Conservation (phyloP, 2,888 invertebrate genomes). For the Fragum whitleyi region DNA sequence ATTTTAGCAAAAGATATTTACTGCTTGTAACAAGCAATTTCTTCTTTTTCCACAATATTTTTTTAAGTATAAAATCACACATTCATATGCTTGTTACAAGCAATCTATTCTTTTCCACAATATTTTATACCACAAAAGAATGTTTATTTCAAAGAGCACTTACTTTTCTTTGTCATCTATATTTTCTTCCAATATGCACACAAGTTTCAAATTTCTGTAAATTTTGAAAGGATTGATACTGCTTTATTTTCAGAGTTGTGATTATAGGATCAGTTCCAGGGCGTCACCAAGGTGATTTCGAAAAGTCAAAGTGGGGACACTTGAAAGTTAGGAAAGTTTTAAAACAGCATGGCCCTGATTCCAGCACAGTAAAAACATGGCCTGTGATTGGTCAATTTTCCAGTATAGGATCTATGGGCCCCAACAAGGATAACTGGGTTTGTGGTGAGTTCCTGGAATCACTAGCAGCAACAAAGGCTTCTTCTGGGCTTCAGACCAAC, state of each 20-base stretch:
- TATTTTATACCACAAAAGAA: too few relatives aligned
- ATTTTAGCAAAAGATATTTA: too few relatives aligned
- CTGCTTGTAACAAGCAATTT: too few relatives aligned
- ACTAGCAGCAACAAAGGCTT: slow-evolving; percentile 74
- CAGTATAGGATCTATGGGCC: slow-evolving; percentile 94
- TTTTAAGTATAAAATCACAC: too few relatives aligned
- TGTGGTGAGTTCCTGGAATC: slow-evolving; percentile 90
- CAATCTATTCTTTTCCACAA: too few relatives aligned
- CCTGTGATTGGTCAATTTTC: slow-evolving; percentile 94
- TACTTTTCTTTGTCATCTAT: too few relatives aligned
- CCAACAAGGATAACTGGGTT: slow-evolving; percentile 89
- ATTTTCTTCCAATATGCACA: too few relatives aligned
- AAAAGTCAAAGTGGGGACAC: slow-evolving; percentile 88
- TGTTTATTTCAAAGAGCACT: too few relatives aligned
- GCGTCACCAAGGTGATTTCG: slow-evolving; percentile 88
- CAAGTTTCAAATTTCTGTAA: too few relatives aligned
- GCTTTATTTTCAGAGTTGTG: slow-evolving; percentile 89
- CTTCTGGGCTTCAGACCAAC: slow-evolving; percentile 46
- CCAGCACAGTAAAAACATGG: slow-evolving; percentile 87
- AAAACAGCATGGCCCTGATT: slow-evolving; percentile 88
- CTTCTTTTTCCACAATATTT: too few relatives aligned
- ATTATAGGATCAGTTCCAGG: slow-evolving; percentile 95
- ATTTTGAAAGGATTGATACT: too few relatives aligned
- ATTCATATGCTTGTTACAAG: too few relatives aligned
- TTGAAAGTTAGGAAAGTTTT: slow-evolving; percentile 88